phyloP scores from a whole-genome alignment of 2,113 vertebrate genomes.

The Dicerorhinus sumatrensis region DNA sequence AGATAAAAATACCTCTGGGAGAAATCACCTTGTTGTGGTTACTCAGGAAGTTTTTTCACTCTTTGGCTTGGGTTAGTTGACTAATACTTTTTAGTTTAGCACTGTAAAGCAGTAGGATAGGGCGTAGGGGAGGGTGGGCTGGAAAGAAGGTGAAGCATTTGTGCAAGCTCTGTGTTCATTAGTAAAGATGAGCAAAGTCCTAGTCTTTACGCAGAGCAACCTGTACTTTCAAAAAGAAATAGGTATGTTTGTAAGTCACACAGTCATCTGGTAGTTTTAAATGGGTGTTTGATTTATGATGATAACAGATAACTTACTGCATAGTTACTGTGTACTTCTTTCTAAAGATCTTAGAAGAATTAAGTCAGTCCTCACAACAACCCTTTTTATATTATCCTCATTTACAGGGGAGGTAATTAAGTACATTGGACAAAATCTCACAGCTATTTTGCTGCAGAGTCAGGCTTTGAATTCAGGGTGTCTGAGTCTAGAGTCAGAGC shows the following conservation, averaged over 20 bases:
- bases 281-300: constrained; percentile 49
- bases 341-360: constrained; percentile 39
- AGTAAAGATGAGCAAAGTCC: constrained; percentile 20
- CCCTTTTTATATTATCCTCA: neutral
- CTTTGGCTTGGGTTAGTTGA: neutral
- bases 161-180: neutral
- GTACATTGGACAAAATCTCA: constrained; percentile 33
- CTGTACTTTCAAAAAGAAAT: constrained; percentile 41
- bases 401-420: constrained; percentile 40
- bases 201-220: constrained; percentile 5
- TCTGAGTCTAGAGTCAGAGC: constrained; percentile 10
- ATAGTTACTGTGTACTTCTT: neutral
- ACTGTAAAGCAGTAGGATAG: constrained; percentile 3
- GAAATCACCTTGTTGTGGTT: constrained; percentile 37
- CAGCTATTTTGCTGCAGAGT: constrained; percentile 1
- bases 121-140: neutral
- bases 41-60: constrained; percentile 38
- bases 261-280: constrained; percentile 13
- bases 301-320: constrained; percentile 11
- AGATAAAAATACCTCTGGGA: neutral
- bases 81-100: neutral
- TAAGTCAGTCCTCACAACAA: neutral
- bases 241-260: constrained; percentile 29
- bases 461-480: constrained; percentile 24
- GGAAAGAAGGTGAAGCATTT: neutral